Percentiles rank a stretch among this genome's conserved stretches.
phyloP scores from a whole-genome alignment of 2,113 vertebrate species.

The Melanocharis versteri region DNA sequence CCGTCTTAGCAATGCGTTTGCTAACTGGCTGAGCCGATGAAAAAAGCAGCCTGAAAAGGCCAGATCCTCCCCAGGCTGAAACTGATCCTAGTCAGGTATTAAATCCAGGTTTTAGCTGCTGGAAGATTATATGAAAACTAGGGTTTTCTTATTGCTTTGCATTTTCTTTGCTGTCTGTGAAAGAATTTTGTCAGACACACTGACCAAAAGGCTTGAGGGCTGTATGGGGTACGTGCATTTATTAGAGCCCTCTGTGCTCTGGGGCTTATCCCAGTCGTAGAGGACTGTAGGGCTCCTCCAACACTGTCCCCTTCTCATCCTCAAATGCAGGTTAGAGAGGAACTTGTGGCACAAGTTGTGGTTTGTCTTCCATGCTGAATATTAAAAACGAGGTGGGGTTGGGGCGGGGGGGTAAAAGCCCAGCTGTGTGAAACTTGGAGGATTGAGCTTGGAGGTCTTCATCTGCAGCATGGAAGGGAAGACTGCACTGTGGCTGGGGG shows the following conservation, averaged over 20 bases:
- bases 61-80: neutral
- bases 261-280: neutral
- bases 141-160: neutral
- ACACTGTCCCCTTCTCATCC: neutral
- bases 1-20: neutral
- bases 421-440: neutral
- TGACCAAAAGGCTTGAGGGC: neutral
- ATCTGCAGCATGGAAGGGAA: neutral
- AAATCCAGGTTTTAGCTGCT: neutral
- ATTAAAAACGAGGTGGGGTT: neutral
- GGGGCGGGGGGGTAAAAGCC: neutral
- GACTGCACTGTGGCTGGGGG: neutral
- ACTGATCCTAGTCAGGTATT: neutral
- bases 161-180: neutral
- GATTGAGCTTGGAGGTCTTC: neutral
- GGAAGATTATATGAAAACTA: neutral
- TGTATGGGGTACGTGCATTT: fast-evolving
- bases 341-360: neutral
- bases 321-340: neutral
- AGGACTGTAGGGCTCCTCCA: neutral
- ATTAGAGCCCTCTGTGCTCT: neutral
- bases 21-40: neutral
- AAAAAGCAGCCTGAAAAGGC: neutral
- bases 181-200: neutral
- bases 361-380: neutral